These are phyloP conservation scores for Orbicella faveolata DNA, from an alignment of 64 coral and sea anemone species.

Conservation along the genomic window DNA sequence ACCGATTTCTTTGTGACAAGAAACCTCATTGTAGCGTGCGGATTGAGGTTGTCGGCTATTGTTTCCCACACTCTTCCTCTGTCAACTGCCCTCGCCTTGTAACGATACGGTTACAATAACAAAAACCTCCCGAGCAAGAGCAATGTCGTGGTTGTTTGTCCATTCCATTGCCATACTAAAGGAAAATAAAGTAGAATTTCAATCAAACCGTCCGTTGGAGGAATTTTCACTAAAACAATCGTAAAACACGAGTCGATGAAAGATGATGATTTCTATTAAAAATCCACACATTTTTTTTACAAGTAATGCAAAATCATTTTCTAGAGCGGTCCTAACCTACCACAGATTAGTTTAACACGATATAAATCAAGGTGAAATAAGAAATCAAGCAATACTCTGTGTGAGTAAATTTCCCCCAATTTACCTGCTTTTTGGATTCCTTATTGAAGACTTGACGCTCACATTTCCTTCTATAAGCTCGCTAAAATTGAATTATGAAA, in stretches of 20 bases:
- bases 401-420: too few relatives aligned
- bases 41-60: conserved; percentile 32
- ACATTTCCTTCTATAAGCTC: too few relatives aligned
- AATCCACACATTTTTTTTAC: neutral
- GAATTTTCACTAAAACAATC: neutral
- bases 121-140: conserved; percentile 31
- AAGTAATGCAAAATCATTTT: neutral
- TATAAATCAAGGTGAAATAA: neutral
- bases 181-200: neutral
- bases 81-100: conserved; percentile 24
- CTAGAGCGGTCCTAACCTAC: neutral
- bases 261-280: neutral
- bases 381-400: neutral
- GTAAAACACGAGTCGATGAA: neutral
- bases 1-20: conserved; percentile 17
- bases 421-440: too few relatives aligned
- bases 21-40: neutral
- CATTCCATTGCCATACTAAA: neutral
- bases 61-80: neutral
- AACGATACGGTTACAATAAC: neutral
- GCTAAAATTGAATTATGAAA: too few relatives aligned
- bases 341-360: neutral
- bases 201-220: neutral
- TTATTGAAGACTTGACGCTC: too few relatives aligned
- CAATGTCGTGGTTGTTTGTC: conserved; percentile 20